Conservation (phyloP, 1,140 invertebrate species). For the Idris sp. region DNA sequence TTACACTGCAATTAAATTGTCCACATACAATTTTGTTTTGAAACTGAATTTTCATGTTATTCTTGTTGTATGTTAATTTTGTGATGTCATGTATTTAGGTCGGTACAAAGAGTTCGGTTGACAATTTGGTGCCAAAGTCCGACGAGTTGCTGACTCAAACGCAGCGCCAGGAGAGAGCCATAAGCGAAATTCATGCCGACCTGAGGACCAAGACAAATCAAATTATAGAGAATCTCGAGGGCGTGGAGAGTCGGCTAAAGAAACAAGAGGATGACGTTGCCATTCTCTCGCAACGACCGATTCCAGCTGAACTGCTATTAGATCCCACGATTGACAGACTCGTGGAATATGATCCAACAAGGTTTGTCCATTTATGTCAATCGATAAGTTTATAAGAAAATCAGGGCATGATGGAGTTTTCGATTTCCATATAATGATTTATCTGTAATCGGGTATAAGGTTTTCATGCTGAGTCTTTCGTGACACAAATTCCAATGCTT, state of each 20-base stretch:
- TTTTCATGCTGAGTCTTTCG: too few species aligned
- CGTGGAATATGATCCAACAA: slow-evolving; percentile 85
- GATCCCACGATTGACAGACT: slow-evolving; percentile 88
- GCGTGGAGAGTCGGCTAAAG: slow-evolving; percentile 89
- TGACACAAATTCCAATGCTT: too few species aligned
- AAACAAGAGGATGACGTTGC: slow-evolving; percentile 89
- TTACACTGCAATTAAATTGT: too few species aligned
- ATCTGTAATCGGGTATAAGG: too few species aligned
- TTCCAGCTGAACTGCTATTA: slow-evolving; percentile 84
- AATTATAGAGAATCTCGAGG: slow-evolving; percentile 91
- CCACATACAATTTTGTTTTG: too few species aligned
- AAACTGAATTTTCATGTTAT: too few species aligned
- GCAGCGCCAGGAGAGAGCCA: slow-evolving; percentile 90
- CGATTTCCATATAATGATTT: too few species aligned
- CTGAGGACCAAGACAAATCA: slow-evolving; percentile 88
- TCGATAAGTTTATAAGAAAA: too few species aligned
- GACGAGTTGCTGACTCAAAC: slow-evolving; percentile 91
- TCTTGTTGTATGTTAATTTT: slow-evolving; percentile 31
- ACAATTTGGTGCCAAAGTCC: slow-evolving; percentile 89
- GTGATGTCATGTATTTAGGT: slow-evolving; percentile 69
- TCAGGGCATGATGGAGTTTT: slow-evolving; percentile 6
- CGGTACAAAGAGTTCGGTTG: slow-evolving; percentile 90
- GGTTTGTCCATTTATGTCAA: slow-evolving; percentile 73
- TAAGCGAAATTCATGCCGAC: slow-evolving; percentile 91
- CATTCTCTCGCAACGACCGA: slow-evolving; percentile 84